A percentile compares a stretch with the other conserved stretches of the same genome.
Evolutionary conservation across 2,797 vertebrate species (phyloP).

Genomic region (Lindbergichthys nudifrons): DNA sequence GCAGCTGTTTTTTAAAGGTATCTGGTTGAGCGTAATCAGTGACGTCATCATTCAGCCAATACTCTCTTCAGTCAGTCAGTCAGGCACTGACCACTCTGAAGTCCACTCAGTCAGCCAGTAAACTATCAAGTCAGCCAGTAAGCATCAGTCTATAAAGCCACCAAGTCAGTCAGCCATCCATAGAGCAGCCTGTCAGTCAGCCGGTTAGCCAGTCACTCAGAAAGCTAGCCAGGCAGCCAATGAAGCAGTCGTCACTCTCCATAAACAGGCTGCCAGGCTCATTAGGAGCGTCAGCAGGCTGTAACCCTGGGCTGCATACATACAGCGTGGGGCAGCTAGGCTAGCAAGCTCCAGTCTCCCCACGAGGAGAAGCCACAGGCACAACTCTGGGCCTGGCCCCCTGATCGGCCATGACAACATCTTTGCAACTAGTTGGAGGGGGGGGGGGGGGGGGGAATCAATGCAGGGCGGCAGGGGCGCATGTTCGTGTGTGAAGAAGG

Average conservation of each 20-base stretch:
- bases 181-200: slow-evolving; percentile 18
- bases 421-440: slow-evolving; percentile 92
- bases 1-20: neutral
- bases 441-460: slow-evolving; percentile 64
- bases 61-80: neutral
- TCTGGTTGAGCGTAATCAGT: neutral
- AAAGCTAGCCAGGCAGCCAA: slow-evolving; percentile 45
- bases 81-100: neutral
- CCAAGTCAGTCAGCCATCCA: slow-evolving; percentile 20
- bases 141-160: slow-evolving; percentile 18
- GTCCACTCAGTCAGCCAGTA: neutral
- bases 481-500: slow-evolving; percentile 67
- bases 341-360: slow-evolving; percentile 66
- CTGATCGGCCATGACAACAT: slow-evolving; percentile 98
- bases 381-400: slow-evolving; percentile 89
- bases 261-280: slow-evolving; percentile 95
- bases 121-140: neutral
- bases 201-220: slow-evolving; percentile 34
- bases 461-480: slow-evolving; percentile 69
- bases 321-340: slow-evolving; percentile 82
- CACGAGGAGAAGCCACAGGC: slow-evolving; percentile 95
- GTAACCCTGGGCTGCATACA: slow-evolving; percentile 82
- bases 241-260: slow-evolving; percentile 72
- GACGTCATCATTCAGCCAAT: neutral
- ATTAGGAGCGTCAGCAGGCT: slow-evolving; percentile 94